Conservation (phyloP, 2,888 invertebrate species). For the Tiliacea aurago region DNA sequence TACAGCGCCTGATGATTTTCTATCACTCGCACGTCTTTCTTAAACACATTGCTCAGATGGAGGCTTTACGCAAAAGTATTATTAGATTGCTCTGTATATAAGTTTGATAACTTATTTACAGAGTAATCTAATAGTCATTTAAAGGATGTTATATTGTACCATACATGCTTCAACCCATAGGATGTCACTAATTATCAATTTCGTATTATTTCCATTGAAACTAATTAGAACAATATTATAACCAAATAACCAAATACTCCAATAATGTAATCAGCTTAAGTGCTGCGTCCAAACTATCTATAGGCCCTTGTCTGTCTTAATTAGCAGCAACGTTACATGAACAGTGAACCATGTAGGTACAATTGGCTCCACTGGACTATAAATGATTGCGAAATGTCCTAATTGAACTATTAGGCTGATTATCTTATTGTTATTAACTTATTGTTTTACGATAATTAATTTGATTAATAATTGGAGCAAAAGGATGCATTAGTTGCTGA, state of each 20-base stretch:
- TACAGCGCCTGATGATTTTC: conserved; percentile 17
- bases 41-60: not conserved
- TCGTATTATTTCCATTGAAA: not conserved
- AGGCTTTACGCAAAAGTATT: not conserved
- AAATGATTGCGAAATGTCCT: conserved; percentile 56
- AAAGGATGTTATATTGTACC: too few species aligned
- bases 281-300: conserved; percentile 33
- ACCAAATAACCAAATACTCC: not conserved
- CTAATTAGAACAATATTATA: conserved; percentile 5
- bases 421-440: conserved; percentile 41
- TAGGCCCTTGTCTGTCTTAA: conserved; percentile 46
- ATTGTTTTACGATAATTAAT: conserved; percentile 38
- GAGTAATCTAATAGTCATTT: too few species aligned
- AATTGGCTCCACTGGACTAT: conserved; percentile 49
- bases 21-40: not conserved
- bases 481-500: not conserved
- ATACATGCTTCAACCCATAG: too few species aligned
- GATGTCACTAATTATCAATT: too few species aligned
- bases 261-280: conserved; percentile 57
- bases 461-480: conserved; percentile 2
- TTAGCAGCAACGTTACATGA: conserved; percentile 47
- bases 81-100: not conserved
- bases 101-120: too few species aligned
- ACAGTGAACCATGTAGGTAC: conserved; percentile 42
- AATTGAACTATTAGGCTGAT: conserved; percentile 60